Base-by-base conservation (phyloP, 2,113 vertebrate species). In the Oncorhynchus masou region DNA sequence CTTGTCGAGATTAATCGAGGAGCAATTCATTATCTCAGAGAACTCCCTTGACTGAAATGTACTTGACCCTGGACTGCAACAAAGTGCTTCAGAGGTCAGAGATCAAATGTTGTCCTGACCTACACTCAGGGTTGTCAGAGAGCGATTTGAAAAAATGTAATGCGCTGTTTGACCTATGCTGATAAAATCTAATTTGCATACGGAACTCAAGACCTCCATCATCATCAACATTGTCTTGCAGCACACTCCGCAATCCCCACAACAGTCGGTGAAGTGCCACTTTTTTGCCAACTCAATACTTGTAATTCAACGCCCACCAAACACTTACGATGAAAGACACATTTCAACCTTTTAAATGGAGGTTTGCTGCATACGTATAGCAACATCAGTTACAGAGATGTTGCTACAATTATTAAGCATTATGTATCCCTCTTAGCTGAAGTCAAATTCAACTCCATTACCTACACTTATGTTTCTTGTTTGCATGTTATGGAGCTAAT, bases 1-100 rank as follows among this genome's bases (percentile, higher is more conserved):
- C 79, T 82, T 78, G 79, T 73, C 39, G 70, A 83, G 83, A 67
- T 72, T 80, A 86, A 87, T 88, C 79, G 86, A 57, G 31, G 69
- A 78, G 79, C 54, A 20, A 82, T 82, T 86, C 13, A 79, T 85
- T 86, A 74, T 83, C 68, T 65, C 57, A 1, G 68, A 75, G 73
- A 83, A 67, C n/a, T 45, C 39, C 9, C 8, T 2, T 45, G 39
- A 45, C 39, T 60, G 77, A 75, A 84, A 88, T 81, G 80, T 66
- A 77, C 77, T 66, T 69, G 76, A 86, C 76, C 59, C 70, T 51
- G 34, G 77, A 74, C 73, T 70, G 79, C 75, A 51, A 4, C 13
- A 9, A 45, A 2, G 39, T 45, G 39, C 9, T 45, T 45, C 9
- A 11, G 39, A 48, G 39, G 45, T 49, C 39, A 49, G 29, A n/a